phyloP scores from a whole-genome alignment of 2,888 invertebrate genomes.

The Ferdinandea cuprea region DNA sequence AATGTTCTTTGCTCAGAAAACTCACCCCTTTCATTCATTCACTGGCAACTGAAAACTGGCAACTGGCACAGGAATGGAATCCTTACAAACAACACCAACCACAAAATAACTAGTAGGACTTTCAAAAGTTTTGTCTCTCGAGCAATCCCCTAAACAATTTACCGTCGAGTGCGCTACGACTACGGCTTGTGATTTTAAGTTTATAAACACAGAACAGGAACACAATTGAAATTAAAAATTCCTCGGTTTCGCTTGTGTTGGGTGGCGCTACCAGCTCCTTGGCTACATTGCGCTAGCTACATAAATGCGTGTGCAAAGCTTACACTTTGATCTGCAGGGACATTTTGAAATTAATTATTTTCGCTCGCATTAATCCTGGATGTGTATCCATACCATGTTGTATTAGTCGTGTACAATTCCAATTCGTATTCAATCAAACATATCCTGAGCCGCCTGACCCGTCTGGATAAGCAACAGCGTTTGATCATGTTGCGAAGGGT shows the following conservation, averaged over 20 bases:
- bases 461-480: constrained; percentile 45
- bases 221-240: constrained; percentile 62
- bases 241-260: constrained; percentile 36
- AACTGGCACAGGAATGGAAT: constrained; percentile 3
- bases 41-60: no score
- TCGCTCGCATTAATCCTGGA: constrained; percentile 4
- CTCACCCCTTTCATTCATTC: constrained; percentile 22
- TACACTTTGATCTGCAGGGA: constrained; percentile 39
- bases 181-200: constrained; percentile 59
- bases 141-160: constrained; percentile 28
- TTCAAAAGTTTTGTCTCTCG: constrained; percentile 58
- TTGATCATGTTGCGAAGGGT: constrained; percentile 50
- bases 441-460: constrained; percentile 8
- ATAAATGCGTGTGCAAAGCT: not conserved
- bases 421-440: constrained; percentile 62
- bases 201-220: constrained; percentile 52
- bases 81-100: constrained; percentile 39
- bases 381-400: constrained; percentile 7
- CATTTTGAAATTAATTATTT: constrained; percentile 65
- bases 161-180: constrained; percentile 6
- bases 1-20: constrained; percentile 48
- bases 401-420: constrained; percentile 38
- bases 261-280: not conserved
- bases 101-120: constrained; percentile 56
- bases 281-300: no score